Evolutionary conservation across 2,113 vertebrate species (phyloP).

Genomic region (Halcyon senegalensis): DNA sequence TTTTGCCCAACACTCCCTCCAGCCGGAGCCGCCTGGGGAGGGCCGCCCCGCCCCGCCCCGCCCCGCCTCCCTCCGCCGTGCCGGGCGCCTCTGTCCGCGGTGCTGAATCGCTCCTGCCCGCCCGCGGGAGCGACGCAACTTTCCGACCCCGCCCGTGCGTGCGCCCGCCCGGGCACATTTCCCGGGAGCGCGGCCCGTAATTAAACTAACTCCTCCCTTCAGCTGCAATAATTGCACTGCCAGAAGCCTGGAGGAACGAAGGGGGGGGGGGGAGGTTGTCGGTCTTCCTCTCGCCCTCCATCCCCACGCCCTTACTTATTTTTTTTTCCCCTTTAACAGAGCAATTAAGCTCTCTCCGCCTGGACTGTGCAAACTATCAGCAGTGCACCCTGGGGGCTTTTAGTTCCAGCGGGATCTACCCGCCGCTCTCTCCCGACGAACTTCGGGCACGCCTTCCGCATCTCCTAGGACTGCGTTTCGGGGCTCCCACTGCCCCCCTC

Average conservation of each 20-base stretch:
- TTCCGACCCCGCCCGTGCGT: background rate
- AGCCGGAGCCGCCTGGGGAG: background rate
- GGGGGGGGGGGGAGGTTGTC: too few species aligned
- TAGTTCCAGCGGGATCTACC: background rate
- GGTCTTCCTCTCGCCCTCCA: background rate
- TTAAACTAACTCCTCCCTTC: conserved; percentile 35
- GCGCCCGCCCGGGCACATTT: background rate
- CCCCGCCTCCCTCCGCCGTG: background rate
- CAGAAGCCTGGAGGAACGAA: background rate
- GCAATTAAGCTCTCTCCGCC: background rate
- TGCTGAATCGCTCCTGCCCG: conserved; percentile 26
- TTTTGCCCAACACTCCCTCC: background rate
- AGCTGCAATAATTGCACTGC: background rate
- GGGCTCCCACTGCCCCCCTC: background rate
- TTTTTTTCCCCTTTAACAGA: background rate
- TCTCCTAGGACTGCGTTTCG: background rate
- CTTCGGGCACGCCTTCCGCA: background rate
- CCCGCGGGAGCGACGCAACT: background rate
- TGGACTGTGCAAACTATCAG: background rate
- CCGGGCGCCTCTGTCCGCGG: conserved; percentile 40
- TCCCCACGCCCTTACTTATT: too few species aligned
- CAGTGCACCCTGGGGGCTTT: background rate
- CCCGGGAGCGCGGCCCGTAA: background rate
- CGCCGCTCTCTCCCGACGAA: background rate
- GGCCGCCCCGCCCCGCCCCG: too few species aligned